Conservation (phyloP, 2,888 invertebrate genomes). For the Leptinotarsa rubiginosa region DNA sequence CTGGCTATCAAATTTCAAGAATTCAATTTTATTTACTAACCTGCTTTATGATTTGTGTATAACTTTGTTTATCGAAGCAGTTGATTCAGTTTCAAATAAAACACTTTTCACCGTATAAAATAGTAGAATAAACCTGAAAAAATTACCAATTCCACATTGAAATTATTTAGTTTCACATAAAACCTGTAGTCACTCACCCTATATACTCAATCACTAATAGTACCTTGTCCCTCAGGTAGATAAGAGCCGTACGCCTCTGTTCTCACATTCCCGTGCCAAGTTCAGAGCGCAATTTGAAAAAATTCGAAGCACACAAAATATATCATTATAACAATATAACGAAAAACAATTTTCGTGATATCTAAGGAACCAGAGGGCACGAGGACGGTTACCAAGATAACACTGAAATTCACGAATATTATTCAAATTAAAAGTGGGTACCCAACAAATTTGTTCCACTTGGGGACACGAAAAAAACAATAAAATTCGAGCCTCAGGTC, state of each 20-base stretch:
- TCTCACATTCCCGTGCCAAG: not conserved
- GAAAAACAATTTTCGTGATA: slow-evolving; percentile 5
- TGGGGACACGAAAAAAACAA: not conserved
- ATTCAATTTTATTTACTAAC: too few relatives aligned
- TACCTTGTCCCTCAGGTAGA: not conserved
- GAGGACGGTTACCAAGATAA: not conserved
- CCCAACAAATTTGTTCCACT: not conserved
- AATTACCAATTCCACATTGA: too few relatives aligned
- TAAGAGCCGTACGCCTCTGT: not conserved
- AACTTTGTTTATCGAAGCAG: too few relatives aligned
- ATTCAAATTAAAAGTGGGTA: not conserved
- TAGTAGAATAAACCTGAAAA: too few relatives aligned
- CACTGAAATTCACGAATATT: not conserved
- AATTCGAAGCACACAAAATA: not conserved
- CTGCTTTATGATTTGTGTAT: too few relatives aligned
- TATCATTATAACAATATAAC: not conserved
- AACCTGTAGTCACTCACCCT: too few relatives aligned
- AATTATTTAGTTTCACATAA: too few relatives aligned
- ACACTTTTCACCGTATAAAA: too few relatives aligned
- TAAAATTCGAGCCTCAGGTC: not conserved
- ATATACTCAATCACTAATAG: too few relatives aligned
- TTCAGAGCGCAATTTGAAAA: not conserved
- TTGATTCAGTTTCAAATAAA: too few relatives aligned
- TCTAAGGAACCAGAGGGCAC: slow-evolving; percentile 10
- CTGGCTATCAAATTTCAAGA: too few relatives aligned